Evolutionary conservation across 2,888 invertebrate genomes (phyloP).

Genomic region (Norana najaformis): DNA sequence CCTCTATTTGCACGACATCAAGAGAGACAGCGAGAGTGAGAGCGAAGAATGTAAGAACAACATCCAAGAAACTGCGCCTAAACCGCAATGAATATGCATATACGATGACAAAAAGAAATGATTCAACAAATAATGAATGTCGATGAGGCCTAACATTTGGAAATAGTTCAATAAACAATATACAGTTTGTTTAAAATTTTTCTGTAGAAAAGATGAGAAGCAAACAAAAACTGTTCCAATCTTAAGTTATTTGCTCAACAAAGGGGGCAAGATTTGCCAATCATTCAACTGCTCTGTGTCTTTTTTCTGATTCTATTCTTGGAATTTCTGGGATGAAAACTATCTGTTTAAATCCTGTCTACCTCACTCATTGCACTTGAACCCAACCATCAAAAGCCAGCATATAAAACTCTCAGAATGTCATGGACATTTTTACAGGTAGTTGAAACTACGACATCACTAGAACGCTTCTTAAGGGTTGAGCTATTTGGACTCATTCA

Average conservation of each 20-base stretch:
- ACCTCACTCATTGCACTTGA: neutral
- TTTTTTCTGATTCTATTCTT: no score
- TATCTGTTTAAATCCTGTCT: neutral
- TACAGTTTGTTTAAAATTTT: neutral
- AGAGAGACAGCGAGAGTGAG: neutral
- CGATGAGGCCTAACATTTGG: neutral
- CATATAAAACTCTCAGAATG: neutral
- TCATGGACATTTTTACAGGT: neutral
- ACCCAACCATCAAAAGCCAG: neutral
- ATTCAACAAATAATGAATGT: neutral
- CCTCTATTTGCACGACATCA: conserved; percentile 13
- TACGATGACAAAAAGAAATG: neutral
- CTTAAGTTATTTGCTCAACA: neutral
- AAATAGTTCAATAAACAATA: neutral
- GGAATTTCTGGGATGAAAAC: neutral
- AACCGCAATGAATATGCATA: neutral
- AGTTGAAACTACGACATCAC: no score
- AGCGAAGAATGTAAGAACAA: conserved; percentile 1
- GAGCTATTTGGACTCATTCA: neutral
- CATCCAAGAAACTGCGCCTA: neutral
- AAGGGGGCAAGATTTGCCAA: neutral
- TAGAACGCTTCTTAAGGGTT: neutral
- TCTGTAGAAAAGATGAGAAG: no score
- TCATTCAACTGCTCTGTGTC: neutral
- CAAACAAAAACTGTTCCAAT: neutral